phyloP scores from a whole-genome alignment of 1,140 invertebrate species.

The Zaprionus ornatus region DNA sequence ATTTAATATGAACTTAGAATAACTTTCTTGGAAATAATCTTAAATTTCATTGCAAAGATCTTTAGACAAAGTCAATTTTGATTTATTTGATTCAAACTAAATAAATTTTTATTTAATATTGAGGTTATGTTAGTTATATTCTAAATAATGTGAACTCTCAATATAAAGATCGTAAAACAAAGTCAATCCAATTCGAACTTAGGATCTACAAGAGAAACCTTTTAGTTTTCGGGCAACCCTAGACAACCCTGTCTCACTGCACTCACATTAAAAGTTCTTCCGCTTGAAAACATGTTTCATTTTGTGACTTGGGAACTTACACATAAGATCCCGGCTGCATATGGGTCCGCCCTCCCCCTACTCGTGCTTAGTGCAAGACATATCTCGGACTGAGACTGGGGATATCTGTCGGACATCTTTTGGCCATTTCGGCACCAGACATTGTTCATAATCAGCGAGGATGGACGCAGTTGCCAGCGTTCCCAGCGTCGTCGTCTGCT shows the following conservation, averaged over 20 bases:
- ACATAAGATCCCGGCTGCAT: constrained; percentile 18
- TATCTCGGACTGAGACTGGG: not conserved
- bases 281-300: not conserved
- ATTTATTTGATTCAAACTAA: too few species aligned
- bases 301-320: not conserved
- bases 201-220: not conserved
- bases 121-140: too few species aligned
- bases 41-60: too few species aligned
- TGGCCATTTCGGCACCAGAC: constrained; percentile 43
- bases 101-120: too few species aligned
- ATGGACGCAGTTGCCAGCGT: constrained; percentile 37
- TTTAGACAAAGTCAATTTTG: too few species aligned
- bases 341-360: too few species aligned
- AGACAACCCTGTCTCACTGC: not conserved
- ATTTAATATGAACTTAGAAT: too few species aligned
- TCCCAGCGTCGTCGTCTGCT: not conserved
- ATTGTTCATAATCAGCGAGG: constrained; percentile 66
- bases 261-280: not conserved
- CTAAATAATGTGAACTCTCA: too few species aligned
- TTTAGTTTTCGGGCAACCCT: not conserved
- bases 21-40: too few species aligned
- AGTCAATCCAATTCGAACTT: not conserved
- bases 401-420: constrained; percentile 38
- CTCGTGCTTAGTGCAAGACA: not conserved
- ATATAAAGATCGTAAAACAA: not conserved